Conservation (phyloP, 2,888 invertebrate species). For the Spodoptera exigua region DNA sequence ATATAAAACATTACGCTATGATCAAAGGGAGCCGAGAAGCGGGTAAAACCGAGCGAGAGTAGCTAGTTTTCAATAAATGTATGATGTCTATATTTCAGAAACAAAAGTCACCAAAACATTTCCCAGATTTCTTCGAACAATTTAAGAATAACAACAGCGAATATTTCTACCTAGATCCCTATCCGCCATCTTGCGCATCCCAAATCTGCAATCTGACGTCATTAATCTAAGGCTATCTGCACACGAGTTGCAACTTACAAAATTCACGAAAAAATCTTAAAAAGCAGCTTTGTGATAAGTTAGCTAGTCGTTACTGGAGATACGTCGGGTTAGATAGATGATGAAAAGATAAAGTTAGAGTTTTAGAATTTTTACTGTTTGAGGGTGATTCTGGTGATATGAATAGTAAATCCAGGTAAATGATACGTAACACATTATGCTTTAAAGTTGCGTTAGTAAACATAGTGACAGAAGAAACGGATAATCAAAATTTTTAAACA, state of each 20-base stretch:
- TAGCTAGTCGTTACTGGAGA: constrained; percentile 59
- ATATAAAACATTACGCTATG: too few species aligned
- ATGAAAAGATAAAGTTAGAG: constrained; percentile 50
- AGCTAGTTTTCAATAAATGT: too few species aligned
- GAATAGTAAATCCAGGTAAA: too few species aligned
- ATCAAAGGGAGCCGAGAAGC: too few species aligned
- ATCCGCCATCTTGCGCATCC: constrained; percentile 46
- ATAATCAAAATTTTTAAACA: too few species aligned
- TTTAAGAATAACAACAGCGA: constrained; percentile 22
- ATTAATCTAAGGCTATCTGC: constrained; percentile 58
- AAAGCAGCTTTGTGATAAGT: constrained; percentile 63
- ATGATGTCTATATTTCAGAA: too few species aligned
- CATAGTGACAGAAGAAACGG: too few species aligned
- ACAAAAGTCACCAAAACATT: neutral
- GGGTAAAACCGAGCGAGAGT: too few species aligned
- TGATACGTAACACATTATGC: too few species aligned
- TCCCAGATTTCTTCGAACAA: constrained; percentile 9
- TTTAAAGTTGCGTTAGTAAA: too few species aligned
- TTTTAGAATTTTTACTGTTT: constrained; percentile 48
- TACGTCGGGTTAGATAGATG: constrained; percentile 58
- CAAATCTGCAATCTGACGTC: constrained; percentile 56
- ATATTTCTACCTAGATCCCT: constrained; percentile 44
- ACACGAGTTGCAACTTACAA: constrained; percentile 50
- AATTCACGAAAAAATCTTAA: constrained; percentile 58
- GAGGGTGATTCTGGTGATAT: too few species aligned